Conservation (phyloP, 1,140 invertebrate genomes). For the Orchestia grillus region DNA sequence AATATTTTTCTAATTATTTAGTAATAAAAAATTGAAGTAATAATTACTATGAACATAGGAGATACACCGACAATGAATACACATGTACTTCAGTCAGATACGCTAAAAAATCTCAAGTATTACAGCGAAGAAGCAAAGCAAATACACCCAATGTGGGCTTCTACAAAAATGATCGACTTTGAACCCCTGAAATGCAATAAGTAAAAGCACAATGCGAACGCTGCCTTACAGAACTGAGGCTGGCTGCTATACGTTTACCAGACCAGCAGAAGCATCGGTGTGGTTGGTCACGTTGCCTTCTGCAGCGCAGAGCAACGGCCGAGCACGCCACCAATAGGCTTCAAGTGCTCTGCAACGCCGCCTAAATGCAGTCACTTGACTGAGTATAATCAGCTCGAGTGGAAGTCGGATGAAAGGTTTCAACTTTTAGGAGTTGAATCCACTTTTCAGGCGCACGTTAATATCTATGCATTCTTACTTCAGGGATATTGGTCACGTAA, state of each 20-base stretch:
- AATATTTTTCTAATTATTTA: too few species aligned
- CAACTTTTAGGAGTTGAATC: not conserved
- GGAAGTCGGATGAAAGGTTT: not conserved
- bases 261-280: not conserved
- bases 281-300: not conserved
- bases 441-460: not conserved
- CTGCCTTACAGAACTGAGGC: not conserved
- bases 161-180: not conserved
- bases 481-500: not conserved
- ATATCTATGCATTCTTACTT: not conserved
- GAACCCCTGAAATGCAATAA: not conserved
- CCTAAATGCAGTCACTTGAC: constrained; percentile 9
- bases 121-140: not conserved
- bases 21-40: too few species aligned
- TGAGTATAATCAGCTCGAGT: not conserved
- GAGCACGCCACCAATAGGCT: not conserved
- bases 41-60: too few species aligned
- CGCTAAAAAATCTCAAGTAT: not conserved
- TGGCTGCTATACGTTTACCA: not conserved
- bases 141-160: not conserved
- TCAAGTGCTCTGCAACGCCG: constrained; percentile 10
- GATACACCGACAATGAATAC: not conserved
- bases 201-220: not conserved
- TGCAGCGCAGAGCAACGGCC: too few species aligned
- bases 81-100: not conserved